Evolutionary conservation across 1,140 invertebrate species (phyloP).

Genomic region (Orchestia grillus): DNA sequence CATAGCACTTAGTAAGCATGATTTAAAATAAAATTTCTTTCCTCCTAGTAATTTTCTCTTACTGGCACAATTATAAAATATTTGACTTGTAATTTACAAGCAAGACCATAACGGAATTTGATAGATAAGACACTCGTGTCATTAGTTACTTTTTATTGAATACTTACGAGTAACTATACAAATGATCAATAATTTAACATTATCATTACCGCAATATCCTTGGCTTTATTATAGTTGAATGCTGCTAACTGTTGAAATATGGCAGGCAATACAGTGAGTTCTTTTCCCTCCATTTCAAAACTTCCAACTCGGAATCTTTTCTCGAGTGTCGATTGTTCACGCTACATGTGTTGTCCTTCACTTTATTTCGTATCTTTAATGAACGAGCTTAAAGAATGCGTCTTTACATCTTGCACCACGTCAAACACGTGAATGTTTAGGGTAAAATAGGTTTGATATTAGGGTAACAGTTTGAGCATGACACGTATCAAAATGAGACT

Average conservation of each 20-base stretch:
- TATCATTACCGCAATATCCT: conserved; percentile 43
- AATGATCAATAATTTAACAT: too few relatives aligned
- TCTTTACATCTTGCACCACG: not conserved
- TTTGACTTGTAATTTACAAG: too few relatives aligned
- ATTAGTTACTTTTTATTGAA: too few relatives aligned
- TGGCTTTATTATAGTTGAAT: conserved; percentile 35
- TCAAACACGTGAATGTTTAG: not conserved
- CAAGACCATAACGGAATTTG: too few relatives aligned
- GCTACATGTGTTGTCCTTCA: not conserved
- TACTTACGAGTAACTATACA: too few relatives aligned
- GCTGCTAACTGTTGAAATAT: conserved; percentile 38
- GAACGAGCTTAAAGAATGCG: not conserved
- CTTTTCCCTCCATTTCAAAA: conserved; percentile 30
- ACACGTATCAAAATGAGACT: not conserved
- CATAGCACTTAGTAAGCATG: too few relatives aligned
- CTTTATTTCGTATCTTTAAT: not conserved
- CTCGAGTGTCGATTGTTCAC: not conserved
- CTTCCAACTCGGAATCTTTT: not conserved
- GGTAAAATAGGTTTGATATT: not conserved
- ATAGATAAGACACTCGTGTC: too few relatives aligned
- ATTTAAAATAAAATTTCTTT: too few relatives aligned
- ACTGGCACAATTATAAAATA: too few relatives aligned
- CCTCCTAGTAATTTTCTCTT: too few relatives aligned
- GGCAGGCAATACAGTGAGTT: conserved; percentile 31
- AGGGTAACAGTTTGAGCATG: not conserved